Evolutionary conservation across 1,140 invertebrate genomes (phyloP), one percentile per base, ranked within the genome.

Genomic region (Ylistrum balloti): DNA sequence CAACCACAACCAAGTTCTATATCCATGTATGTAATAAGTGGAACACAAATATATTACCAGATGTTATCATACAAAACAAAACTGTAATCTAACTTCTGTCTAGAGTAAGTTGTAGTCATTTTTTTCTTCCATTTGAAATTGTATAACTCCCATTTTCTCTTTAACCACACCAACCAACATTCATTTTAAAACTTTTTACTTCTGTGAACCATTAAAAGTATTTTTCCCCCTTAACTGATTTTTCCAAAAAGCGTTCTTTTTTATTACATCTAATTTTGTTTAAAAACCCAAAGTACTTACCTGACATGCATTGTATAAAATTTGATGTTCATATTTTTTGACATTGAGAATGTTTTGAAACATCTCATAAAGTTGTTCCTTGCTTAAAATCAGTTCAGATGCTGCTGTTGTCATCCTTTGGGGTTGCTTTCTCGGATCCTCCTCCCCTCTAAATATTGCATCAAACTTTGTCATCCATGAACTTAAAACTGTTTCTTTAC

Each of bases 401-500:
- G 96, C 95, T 90, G 96, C 95, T 86, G 95, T 94, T 20, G 95
- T 94, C 88, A 95, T 93, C 48, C 96, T 91, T 92, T 96, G 96
- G 17, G 95, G 95, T 87, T 95, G 95, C 87, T 96, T 96, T 88
- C 96, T 93, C 7, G 95, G 96, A 92, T 96, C 96, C 91, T 97
- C 97, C 89, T 96, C 96, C 96, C 99, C 99, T 97, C 99, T 99
- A 95, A 99, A 98, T 95, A 99, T 99, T 96, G 98, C 98, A 97
- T 99, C 99, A 96, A 99, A 99, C 97, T 99, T 99, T 45, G 99
- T 98, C 97, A 99, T 98, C 99, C 99, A 99, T 87, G 99, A 99
- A 88, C 98, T 99, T 93, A 99, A 97, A 33, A 99, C 99, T 87
- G 99, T 99, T 97, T 99, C 99, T 97, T 99, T 99, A 96, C 99